Evolutionary conservation across 2,888 invertebrate species (phyloP), one percentile per base, ranked within the genome.

Genomic region (Latrodectus hesperus): DNA sequence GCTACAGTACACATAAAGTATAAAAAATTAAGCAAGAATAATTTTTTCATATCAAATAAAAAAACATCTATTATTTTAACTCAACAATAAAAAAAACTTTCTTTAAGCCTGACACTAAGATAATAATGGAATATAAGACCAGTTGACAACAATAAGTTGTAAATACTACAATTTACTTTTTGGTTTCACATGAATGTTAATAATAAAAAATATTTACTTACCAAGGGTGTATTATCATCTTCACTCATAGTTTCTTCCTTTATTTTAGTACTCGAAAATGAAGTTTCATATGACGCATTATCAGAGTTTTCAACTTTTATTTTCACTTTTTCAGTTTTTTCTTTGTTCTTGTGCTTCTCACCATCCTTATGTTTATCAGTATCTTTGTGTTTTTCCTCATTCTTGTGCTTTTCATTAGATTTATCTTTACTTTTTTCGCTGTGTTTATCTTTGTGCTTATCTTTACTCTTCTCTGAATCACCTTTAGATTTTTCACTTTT

Each of bases 201-300:
- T 38, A 38, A 3, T 3, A 38, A 38, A 38, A 3, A 38, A 1
- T 38, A 1, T 38, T 38, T 83, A 91, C 93, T 93, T 93, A 96
- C 96, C 94, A 96, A 92, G 90, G 96, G 96, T 75, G 94, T 91
- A 92, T 96, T 96, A 91, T 96, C 96, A 91, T 96, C 96, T 90
- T 96, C 95, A 89, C 95, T 95, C 4, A 82, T 14, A 9, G 55
- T 64, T 68, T 89, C 89, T 6, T 79, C 78, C 64, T 89, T 89
- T 9, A 83, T 12, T 51, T 73, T 68, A n/a, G 26, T 14, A 22
- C 60, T 55, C n/a, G n/a, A 9, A 60, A 49, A 14, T 9, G 71
- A 49, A 64, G 26, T 17, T 16, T 38, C 64, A 60, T 14, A 51
- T 14, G 71, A 51, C 9, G n/a, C 16, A 26, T 9, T 17, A 4